Base-by-base conservation (phyloP, 2,888 invertebrate species). In the Drosophila quinaria region DNA sequence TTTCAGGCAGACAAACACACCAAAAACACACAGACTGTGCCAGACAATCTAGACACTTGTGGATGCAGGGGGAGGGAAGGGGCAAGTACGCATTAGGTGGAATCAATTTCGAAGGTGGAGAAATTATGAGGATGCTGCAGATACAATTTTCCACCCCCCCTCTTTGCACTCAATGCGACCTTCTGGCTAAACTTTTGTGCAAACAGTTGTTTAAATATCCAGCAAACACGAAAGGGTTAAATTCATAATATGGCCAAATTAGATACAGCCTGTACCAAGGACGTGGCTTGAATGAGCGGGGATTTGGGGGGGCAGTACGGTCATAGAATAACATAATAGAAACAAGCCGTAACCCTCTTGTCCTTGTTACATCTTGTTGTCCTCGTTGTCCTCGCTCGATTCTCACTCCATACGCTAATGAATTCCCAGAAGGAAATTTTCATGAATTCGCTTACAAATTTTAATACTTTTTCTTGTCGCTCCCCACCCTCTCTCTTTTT, bases 131-230 rank as follows among this genome's bases (percentile, higher is more conserved):
- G 75, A 69, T 73, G 66, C 54, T 64, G 82, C 70, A 47, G 74
- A 61, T 65, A 67, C 64, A 78, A 65, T 67, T 62, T 55, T 51
- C 8, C 29, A 8, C 8, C 35, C 4, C 6, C 8, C 2, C 17
- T 3, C 33, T 6, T 1, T 9, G n/a, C 41, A 6, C 41, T 31
- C 31, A 11, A 35, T 25, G 11, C 89, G 89, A 85, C 84, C 84
- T 85, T 89, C 89, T 72, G 69, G 84, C 67, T 86, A 86, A 86
- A 89, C 89, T 86, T 86, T 87, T 89, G 83, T 85, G 86, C 88
- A 86, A 87, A 89, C 87, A 89, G 80, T 87, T 87, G 90, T 88
- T 89, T 80, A 88, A 87, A 89, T 87, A 88, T 87, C 86, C 88
- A 87, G 78, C 85, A 85, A 87, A 86, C 86, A 87, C 83, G 80